These are phyloP conservation scores for Crocallis elinguaria DNA, from an alignment of 2,888 invertebrate species.

Conservation along the genomic window DNA sequence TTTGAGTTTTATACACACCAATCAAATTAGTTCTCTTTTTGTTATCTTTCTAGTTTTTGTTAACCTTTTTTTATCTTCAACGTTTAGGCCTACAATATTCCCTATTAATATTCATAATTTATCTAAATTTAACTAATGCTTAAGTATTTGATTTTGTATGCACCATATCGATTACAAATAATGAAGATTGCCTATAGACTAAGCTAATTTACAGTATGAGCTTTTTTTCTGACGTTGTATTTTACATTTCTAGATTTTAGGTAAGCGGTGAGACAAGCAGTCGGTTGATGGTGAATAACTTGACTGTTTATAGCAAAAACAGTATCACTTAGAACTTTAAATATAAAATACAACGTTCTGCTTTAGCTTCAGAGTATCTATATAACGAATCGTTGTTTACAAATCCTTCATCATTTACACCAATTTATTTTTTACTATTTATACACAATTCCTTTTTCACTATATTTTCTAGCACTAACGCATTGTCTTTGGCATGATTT, in stretches of 20 bases:
- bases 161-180: slow-evolving; percentile 9
- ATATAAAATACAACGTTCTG: too few relatives aligned
- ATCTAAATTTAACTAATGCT: not conserved
- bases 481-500: slow-evolving; percentile 54
- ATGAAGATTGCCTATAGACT: not conserved
- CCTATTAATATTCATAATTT: not conserved
- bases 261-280: too few relatives aligned
- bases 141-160: slow-evolving; percentile 1
- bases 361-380: too few relatives aligned
- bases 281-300: too few relatives aligned
- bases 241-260: not conserved
- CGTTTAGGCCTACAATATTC: not conserved
- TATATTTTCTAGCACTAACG: not conserved
- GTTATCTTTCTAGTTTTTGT: not conserved
- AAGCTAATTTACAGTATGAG: too few relatives aligned
- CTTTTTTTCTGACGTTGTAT: too few relatives aligned
- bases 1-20: not conserved
- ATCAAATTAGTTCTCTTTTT: not conserved
- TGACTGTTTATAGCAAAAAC: too few relatives aligned
- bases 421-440: not conserved
- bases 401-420: slow-evolving; percentile 7
- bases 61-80: not conserved
- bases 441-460: not conserved
- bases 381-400: not conserved
- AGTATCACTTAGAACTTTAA: too few relatives aligned